Percentiles rank a stretch among this genome's conserved stretches.
These are phyloP conservation scores for Stichodactyla mertensii DNA, from an alignment of 64 coral and sea anemone genomes.

Conservation along the genomic window DNA sequence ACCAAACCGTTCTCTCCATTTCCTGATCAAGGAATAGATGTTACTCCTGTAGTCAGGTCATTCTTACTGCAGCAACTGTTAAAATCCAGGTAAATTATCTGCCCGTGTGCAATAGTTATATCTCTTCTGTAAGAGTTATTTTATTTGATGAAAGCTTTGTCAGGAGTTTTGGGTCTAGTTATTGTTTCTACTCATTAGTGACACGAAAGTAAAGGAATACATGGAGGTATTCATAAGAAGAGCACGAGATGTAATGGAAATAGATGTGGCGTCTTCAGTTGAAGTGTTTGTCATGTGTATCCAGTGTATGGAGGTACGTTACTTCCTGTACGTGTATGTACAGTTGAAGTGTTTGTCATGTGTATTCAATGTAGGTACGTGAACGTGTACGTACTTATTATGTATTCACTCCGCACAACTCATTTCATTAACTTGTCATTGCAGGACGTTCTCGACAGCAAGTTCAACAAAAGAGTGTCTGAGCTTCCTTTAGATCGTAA, in stretches of 20 bases:
- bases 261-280: conserved; percentile 25
- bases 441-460: conserved; percentile 13
- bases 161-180: not conserved
- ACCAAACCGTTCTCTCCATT: conserved; percentile 75
- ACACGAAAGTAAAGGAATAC: conserved; percentile 36
- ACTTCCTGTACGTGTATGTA: not conserved
- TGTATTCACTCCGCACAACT: not conserved
- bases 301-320: conserved; percentile 80
- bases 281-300: conserved; percentile 78
- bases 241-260: conserved; percentile 30
- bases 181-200: not conserved
- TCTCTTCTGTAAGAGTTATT: not conserved
- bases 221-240: conserved; percentile 39
- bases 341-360: too few relatives aligned
- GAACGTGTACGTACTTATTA: too few relatives aligned
- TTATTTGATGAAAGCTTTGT: not conserved
- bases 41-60: conserved; percentile 64
- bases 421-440: not conserved
- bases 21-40: conserved; percentile 57
- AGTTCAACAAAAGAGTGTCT: not conserved
- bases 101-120: not conserved
- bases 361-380: not conserved
- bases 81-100: conserved; percentile 42
- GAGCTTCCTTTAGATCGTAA: not conserved
- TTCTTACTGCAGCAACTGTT: conserved; percentile 58